phyloP scores from a whole-genome alignment of 2,797 vertebrate species.

The Enteromius viviparus region DNA sequence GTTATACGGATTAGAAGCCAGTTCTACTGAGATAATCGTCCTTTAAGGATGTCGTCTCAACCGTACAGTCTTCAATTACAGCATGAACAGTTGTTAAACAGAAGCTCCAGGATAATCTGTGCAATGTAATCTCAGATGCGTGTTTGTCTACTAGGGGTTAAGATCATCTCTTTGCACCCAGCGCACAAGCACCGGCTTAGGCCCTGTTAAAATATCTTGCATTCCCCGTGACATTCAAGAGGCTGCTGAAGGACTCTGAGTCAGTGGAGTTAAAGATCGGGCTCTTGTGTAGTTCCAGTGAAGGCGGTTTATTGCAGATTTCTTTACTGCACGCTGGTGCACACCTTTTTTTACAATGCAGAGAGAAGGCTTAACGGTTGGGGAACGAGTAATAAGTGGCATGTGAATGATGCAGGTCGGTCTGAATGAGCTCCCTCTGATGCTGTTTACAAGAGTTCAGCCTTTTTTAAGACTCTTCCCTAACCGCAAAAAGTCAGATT shows the following conservation, averaged over 20 bases:
- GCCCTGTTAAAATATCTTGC: slow-evolving; percentile 61
- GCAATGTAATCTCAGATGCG: slow-evolving; percentile 38
- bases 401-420: slow-evolving; percentile 68
- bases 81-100: slow-evolving; percentile 17
- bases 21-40: not conserved
- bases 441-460: slow-evolving; percentile 71
- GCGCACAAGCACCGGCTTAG: not conserved
- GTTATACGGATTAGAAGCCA: not conserved
- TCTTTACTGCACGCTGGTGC: slow-evolving; percentile 73
- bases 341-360: slow-evolving; percentile 70
- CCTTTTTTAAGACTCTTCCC: slow-evolving; percentile 61
- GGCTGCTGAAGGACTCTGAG: slow-evolving; percentile 55
- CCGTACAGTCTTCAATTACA: not conserved
- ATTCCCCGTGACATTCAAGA: slow-evolving; percentile 60
- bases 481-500: slow-evolving; percentile 55
- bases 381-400: slow-evolving; percentile 65
- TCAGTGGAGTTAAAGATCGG: slow-evolving; percentile 54
- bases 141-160: slow-evolving; percentile 33
- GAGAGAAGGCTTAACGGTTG: slow-evolving; percentile 60
- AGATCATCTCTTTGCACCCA: slow-evolving; percentile 33
- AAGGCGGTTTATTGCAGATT: slow-evolving; percentile 72
- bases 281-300: slow-evolving; percentile 62
- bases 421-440: slow-evolving; percentile 70
- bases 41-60: not conserved
- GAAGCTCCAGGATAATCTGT: slow-evolving; percentile 13